Conservation (phyloP, 2,888 invertebrate species). For the Diaphora mendica region DNA sequence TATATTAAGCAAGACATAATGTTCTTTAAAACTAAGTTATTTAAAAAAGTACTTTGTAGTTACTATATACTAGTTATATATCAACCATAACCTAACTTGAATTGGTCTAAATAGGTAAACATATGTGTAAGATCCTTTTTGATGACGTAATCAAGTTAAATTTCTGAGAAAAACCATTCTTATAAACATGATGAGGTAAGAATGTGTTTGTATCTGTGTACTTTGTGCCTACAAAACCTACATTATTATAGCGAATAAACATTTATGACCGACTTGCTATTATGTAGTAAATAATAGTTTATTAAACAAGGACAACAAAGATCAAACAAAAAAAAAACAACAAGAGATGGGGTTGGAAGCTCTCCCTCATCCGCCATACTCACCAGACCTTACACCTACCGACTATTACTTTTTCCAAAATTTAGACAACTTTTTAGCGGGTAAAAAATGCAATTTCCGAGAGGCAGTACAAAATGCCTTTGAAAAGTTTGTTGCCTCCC, state of each 20-base stretch:
- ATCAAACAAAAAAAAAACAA: too few species aligned
- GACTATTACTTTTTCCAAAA: too few species aligned
- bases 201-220: not conserved
- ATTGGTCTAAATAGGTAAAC: not conserved
- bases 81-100: not conserved
- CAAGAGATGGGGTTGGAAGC: too few species aligned
- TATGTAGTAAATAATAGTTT: not conserved
- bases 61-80: not conserved
- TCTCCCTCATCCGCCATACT: too few species aligned
- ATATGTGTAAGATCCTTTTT: not conserved
- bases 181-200: not conserved
- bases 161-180: not conserved
- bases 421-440: too few species aligned
- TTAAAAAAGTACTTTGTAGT: not conserved
- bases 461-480: too few species aligned
- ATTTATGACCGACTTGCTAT: not conserved
- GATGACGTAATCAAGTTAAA: not conserved
- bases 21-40: too few species aligned
- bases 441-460: too few species aligned
- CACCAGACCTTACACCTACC: too few species aligned
- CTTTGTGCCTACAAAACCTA: conserved; percentile 2
- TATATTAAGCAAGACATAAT: too few species aligned
- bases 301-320: too few species aligned
- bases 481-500: too few species aligned
- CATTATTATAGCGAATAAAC: conserved; percentile 1